phyloP scores from a whole-genome alignment of 2,113 vertebrate genomes.

The Nesogale talazaci region DNA sequence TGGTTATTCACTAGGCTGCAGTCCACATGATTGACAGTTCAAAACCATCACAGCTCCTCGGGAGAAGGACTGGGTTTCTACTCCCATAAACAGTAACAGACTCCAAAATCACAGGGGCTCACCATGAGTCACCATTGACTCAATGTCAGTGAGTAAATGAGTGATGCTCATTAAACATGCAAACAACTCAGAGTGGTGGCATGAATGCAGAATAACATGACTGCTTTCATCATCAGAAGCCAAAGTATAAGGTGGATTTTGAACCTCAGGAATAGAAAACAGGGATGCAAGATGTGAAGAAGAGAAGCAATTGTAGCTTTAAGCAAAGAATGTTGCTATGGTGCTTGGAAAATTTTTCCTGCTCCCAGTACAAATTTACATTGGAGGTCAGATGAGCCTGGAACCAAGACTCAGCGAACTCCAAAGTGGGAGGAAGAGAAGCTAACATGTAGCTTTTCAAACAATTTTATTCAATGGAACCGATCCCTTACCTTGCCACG shows the following conservation, averaged over 20 bases:
- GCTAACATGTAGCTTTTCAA: background rate
- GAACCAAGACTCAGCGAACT: background rate
- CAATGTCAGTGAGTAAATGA: too few species aligned
- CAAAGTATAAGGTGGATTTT: background rate
- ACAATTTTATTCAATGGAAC: background rate
- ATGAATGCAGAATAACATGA: background rate
- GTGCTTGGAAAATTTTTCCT: background rate
- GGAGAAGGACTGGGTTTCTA: too few species aligned
- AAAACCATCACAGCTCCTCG: too few species aligned
- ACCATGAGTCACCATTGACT: too few species aligned
- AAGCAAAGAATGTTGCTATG: background rate
- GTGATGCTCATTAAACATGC: too few species aligned
- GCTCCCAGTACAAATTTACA: background rate
- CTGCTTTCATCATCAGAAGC: conserved; percentile 28
- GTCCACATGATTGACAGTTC: too few species aligned
- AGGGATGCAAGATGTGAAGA: background rate
- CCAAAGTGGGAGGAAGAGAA: background rate
- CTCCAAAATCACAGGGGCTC: too few species aligned
- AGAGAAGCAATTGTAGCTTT: background rate
- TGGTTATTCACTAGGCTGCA: too few species aligned
- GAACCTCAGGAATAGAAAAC: background rate
- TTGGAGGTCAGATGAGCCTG: background rate
- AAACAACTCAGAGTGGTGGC: background rate
- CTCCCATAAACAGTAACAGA: too few species aligned
- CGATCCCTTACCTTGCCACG: background rate